Conservation (phyloP, 2,797 vertebrate species). For the Esox masquinongy region DNA sequence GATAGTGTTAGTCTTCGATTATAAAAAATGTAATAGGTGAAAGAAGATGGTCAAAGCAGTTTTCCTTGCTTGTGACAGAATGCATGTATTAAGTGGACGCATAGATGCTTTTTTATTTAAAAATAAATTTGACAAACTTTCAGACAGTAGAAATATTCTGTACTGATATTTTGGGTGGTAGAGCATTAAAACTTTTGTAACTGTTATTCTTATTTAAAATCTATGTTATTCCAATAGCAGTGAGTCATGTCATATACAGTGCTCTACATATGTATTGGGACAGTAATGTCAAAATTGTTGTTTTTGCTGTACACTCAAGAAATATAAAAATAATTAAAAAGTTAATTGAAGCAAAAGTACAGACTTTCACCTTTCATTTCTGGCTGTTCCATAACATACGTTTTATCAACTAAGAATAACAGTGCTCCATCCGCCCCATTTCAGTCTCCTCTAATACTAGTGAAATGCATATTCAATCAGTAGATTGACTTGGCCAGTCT, state of each 20-base stretch:
- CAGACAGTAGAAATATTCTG: background rate
- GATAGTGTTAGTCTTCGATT: constrained; percentile 54
- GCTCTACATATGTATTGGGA: constrained; percentile 15
- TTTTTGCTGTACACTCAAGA: constrained; percentile 15
- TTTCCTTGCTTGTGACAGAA: constrained; percentile 7
- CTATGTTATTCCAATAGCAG: constrained; percentile 18
- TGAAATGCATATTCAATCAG: too few relatives aligned
- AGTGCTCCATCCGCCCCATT: too few relatives aligned
- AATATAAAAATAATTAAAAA: too few relatives aligned
- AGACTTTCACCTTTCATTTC: too few relatives aligned
- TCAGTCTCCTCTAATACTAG: too few relatives aligned
- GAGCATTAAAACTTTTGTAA: background rate
- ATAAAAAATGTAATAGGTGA: constrained; percentile 44
- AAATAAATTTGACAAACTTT: background rate
- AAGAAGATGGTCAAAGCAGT: constrained; percentile 46
- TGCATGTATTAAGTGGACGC: constrained; percentile 30
- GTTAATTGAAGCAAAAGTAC: too few relatives aligned
- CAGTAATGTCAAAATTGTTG: constrained; percentile 19
- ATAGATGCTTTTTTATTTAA: constrained; percentile 23
- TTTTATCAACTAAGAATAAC: too few relatives aligned
- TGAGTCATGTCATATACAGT: constrained; percentile 21
- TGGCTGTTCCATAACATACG: too few relatives aligned
- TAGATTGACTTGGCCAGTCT: too few relatives aligned
- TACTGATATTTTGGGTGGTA: background rate
- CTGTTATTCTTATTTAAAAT: background rate